Base-by-base conservation (phyloP, 2,888 invertebrate species). In the Trilocha varians region DNA sequence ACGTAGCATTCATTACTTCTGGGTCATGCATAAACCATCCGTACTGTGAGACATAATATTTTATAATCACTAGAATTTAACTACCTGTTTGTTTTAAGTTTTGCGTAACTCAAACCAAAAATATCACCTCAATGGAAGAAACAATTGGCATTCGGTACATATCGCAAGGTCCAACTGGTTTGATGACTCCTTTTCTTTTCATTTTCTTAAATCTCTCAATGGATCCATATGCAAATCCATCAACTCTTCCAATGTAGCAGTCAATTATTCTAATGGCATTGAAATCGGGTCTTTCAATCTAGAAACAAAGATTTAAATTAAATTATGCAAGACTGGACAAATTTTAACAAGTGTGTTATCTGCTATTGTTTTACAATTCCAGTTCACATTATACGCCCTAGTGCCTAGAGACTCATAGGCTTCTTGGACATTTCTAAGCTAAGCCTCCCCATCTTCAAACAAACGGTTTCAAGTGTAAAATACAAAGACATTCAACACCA, bases 221-320 rank as follows among this genome's bases (percentile, higher is more conserved):
- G 1, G 88, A 88, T 38, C 83, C 85, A 50, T 88, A 88, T 1
- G 88, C 75, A 50, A 87, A 88, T 16, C 88, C 88, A 65, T 89
- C 84, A 1, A 85, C 85, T 58, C 74, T 70, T 14, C 87, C 87
- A 35, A 86, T 62, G 45, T 87, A 87, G 42, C 79, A 66, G 53
- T 88, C 88, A 13, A 87, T 69, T 35, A 76, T 59, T 45, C 83
- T 67, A n/a, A 85, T 68, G 36, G 62, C 55, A 36, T 83, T 69
- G 3, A 65, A 52, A 45, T 79, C 74, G n/a, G 70, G 71, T 37
- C 75, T 63, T 52, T 65, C 47, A 49, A 74, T 59, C 71, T 70
- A 45, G 15, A 39, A 6, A 25, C 25, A n/a, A n/a, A n/a, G n/a
- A n/a, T n/a, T n/a, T n/a, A n/a, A n/a, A n/a, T n/a, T n/a, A n/a